These are phyloP conservation scores for Crotalus helleri DNA, from an alignment of 2,113 vertebrate genomes.

Conservation along the genomic window DNA sequence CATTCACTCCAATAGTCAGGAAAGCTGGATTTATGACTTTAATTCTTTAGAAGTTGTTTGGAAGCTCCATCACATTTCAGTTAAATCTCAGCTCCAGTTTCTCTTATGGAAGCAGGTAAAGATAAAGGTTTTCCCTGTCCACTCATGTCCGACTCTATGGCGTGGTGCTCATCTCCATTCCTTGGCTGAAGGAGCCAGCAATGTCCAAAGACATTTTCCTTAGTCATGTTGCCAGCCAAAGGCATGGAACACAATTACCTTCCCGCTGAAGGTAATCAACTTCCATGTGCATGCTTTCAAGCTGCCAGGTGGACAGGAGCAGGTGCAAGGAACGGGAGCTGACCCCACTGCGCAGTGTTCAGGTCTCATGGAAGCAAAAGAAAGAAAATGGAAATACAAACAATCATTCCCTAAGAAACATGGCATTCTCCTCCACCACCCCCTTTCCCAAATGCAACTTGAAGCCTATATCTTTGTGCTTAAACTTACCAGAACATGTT, in stretches of 20 bases:
- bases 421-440: neutral
- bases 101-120: neutral
- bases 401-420: neutral
- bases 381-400: neutral
- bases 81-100: neutral
- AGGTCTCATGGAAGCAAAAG: neutral
- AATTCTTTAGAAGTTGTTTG: neutral
- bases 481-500: neutral
- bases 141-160: too few relatives aligned
- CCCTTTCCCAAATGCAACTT: neutral
- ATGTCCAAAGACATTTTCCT: too few relatives aligned
- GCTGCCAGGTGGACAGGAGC: neutral
- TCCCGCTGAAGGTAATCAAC: too few relatives aligned
- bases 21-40: neutral
- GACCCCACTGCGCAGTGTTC: neutral
- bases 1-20: neutral
- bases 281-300: too few relatives aligned
- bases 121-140: too few relatives aligned
- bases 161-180: too few relatives aligned
- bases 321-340: neutral
- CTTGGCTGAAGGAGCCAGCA: too few relatives aligned
- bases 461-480: neutral
- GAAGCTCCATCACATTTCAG: neutral
- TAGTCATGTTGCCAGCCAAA: too few relatives aligned
- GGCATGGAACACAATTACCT: too few relatives aligned